Evolutionary conservation across 2,797 vertebrate genomes (phyloP).

Genomic region (Esox lucius): DNA sequence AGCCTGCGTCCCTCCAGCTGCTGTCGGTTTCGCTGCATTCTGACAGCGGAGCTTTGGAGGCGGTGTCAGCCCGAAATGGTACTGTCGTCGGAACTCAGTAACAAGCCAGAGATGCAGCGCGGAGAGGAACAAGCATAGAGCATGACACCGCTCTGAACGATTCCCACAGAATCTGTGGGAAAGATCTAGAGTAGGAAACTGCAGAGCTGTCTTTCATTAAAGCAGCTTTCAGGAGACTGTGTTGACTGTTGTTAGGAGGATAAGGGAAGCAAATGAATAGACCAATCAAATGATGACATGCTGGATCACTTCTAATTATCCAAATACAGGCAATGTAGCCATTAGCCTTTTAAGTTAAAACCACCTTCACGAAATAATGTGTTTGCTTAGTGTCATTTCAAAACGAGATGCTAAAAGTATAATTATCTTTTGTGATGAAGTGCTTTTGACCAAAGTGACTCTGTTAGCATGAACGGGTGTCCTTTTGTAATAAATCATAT

Average conservation of each 20-base stretch:
- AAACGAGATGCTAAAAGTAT: not conserved
- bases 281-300: not conserved
- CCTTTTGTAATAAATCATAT: not conserved
- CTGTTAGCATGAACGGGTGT: not conserved
- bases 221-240: not conserved
- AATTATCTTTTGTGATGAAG: not conserved
- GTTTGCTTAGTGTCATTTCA: not conserved
- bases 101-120: slow-evolving; percentile 61
- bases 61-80: slow-evolving; percentile 74
- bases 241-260: slow-evolving; percentile 36
- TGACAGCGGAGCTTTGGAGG: slow-evolving; percentile 74
- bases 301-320: not conserved
- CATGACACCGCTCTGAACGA: slow-evolving; percentile 50
- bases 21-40: slow-evolving; percentile 50
- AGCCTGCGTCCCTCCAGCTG: slow-evolving; percentile 68
- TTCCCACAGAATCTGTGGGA: slow-evolving; percentile 53
- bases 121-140: slow-evolving; percentile 59
- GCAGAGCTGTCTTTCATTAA: not conserved
- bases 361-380: not conserved
- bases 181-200: not conserved
- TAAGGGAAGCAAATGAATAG: not conserved
- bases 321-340: not conserved
- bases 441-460: not conserved
- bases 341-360: not conserved
- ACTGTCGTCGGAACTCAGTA: slow-evolving; percentile 75